Evolutionary conservation across 1,140 invertebrate species (phyloP).

Genomic region (Phymorhynchus buccinoides): DNA sequence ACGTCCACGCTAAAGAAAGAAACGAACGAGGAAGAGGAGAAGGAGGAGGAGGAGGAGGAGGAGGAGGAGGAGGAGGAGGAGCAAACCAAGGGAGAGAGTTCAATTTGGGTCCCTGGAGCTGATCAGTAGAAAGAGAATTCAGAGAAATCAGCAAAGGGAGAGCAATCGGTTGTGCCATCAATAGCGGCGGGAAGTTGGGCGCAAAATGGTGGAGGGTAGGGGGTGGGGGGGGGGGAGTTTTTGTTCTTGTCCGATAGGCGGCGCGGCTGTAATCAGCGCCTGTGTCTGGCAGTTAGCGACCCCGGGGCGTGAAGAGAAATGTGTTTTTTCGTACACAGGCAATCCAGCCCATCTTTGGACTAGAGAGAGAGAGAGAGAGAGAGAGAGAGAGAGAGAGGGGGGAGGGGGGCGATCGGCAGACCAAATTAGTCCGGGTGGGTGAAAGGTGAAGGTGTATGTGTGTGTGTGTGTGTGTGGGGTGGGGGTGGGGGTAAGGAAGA

Average conservation of each 20-base stretch:
- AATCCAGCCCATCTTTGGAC: neutral
- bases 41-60: neutral
- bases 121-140: neutral
- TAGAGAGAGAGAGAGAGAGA: neutral
- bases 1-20: neutral
- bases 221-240: too few relatives aligned
- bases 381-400: neutral
- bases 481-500: too few relatives aligned
- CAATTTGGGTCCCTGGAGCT: neutral
- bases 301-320: neutral
- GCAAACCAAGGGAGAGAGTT: neutral
- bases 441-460: too few relatives aligned
- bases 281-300: slow-evolving; percentile 9
- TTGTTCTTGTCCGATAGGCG: slow-evolving; percentile 22
- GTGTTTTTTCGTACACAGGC: neutral
- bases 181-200: neutral
- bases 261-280: slow-evolving; percentile 12
- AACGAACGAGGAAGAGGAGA: neutral
- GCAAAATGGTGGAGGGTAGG: too few relatives aligned
- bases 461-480: too few relatives aligned
- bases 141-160: slow-evolving; percentile 3
- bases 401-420: neutral
- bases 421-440: neutral
- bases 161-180: slow-evolving; percentile 20
- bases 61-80: neutral